Evolutionary conservation across 2,113 vertebrate genomes (phyloP), one percentile per base, ranked within the genome.

Genomic region (Leptodactylus fuscus): DNA sequence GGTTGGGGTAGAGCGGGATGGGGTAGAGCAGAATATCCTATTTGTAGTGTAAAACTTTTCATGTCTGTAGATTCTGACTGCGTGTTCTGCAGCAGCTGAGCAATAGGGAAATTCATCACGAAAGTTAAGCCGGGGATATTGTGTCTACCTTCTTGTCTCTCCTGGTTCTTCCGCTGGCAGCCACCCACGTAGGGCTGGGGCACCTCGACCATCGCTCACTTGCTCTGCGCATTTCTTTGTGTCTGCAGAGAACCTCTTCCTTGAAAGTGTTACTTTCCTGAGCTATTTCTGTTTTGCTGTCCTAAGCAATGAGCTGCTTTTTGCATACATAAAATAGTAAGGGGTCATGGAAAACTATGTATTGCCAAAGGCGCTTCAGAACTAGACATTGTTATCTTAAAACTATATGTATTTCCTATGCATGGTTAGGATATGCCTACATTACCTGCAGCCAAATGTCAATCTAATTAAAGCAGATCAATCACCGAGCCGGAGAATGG

Each of bases 261-360:
- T 58, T 79, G 76, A 79, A 79, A 79, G 51, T 79, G 76, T 79
- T 60, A 58, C 76, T 79, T 79, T 79, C 76, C 55, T 32, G 76
- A 79, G 76, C 76, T 79, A 79, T 79, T 79, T 79, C 76, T 79
- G 76, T 79, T 79, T 79, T 79, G 76, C 76, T 79, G 76, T 79
- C 76, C 76, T 80, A 80, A 80, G 77, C 77, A 60, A 80, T 62
- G 77, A 60, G 53, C 77, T 80, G 13, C 1, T 80, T 80, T 41
- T 36, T 80, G 77, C 77, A 62, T 62, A 80, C 53, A 80, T 62
- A 80, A 80, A 41, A 79, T 79, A 79, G 77, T 60, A 44, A 80
- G 77, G 36, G 77, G 77, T 80, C 77, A 62, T 44, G 53, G 13
- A 80, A 80, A 60, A 80, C 53, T 27, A 41, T 80, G 77, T 80